Base-by-base conservation (phyloP, 2,888 invertebrate species). In the Machimus rusticus region DNA sequence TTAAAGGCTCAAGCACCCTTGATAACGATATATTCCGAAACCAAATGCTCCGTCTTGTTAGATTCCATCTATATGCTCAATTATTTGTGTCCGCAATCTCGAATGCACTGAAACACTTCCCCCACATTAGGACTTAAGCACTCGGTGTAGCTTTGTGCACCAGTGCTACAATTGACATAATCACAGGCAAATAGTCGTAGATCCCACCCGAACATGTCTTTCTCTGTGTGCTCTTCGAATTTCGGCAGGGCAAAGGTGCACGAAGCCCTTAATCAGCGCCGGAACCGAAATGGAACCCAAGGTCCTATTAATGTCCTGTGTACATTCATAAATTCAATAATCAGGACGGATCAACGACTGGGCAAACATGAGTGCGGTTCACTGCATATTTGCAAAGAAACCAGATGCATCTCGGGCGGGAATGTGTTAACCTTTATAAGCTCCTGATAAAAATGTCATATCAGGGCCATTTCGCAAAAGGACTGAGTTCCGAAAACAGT, bases 251-350 rank as follows among this genome's bases (percentile, higher is more conserved):
- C 78, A 46, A 78, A 51, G 51, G 84, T 84, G 51, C 9, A 57
- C 16, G 23, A 19, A 2, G 23, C 8, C 51, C 39, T 84, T 84
- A 66, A 84, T 66, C 31, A 66, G 66, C 12, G 84, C 14, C 57
- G 37, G n/a, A 43, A 46, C 28, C 43, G 28, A 84, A 84, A 39
- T 39, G 37, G 66, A 46, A 37, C 66, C 66, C 39, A 51, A 84
- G 39, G 66, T 74, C 43, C 74, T 84, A 34, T 37, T 34, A 66
- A 66, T 84, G 39, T 84, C 31, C 66, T 34, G 23, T 31, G 74
- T 74, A 74, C 39, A 84, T 84, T 66, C 84, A 84, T 74, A 84
- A 66, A 84, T 84, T 57, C 84, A 84, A 74, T 84, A 84, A 84
- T 84, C 84, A 66, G 39, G 34, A 31, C 37, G 55, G 28, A 43